These are phyloP conservation scores for Pogonus chalceus DNA, from an alignment of 1,140 invertebrate genomes.

Conservation along the genomic window DNA sequence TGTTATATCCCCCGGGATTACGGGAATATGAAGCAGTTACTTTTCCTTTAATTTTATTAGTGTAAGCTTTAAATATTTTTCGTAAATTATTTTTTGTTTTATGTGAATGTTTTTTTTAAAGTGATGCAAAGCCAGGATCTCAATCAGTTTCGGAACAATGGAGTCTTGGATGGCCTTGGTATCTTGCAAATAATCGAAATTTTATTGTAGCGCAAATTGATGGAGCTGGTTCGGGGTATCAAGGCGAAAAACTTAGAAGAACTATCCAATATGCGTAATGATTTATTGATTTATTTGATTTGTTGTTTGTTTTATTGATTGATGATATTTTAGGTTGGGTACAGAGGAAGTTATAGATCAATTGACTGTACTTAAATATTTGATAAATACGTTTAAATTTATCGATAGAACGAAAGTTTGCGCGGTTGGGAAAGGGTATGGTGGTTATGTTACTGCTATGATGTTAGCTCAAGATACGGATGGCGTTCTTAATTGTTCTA, in stretches of 20 bases:
- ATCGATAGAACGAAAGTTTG: slow-evolving; percentile 62
- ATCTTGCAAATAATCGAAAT: slow-evolving; percentile 61
- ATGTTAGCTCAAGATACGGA: slow-evolving; percentile 60
- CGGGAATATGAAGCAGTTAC: slow-evolving; percentile 68
- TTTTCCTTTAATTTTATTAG: slow-evolving; percentile 67
- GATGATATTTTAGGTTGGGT: slow-evolving; percentile 32
- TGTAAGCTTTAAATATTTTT: slow-evolving; percentile 50
- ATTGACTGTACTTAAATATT: slow-evolving; percentile 67
- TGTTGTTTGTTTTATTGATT: neutral
- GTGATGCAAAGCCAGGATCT: slow-evolving; percentile 62
- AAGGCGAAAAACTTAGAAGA: slow-evolving; percentile 62
- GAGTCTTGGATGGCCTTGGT: slow-evolving; percentile 64
- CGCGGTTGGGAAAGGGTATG: slow-evolving; percentile 62
- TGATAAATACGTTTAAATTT: slow-evolving; percentile 61
- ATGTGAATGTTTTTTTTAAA: slow-evolving; percentile 26
- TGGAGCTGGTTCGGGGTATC: slow-evolving; percentile 63
- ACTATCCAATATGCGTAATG: slow-evolving; percentile 52
- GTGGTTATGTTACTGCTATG: slow-evolving; percentile 59
- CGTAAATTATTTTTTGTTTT: slow-evolving; percentile 2
- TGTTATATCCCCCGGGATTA: slow-evolving; percentile 65
- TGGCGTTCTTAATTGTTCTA: slow-evolving; percentile 65
- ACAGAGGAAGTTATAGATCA: slow-evolving; percentile 73
- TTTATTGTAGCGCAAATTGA: slow-evolving; percentile 72
- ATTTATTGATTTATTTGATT: neutral
- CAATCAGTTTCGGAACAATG: slow-evolving; percentile 67